Base-by-base conservation (phyloP, 2,888 invertebrate species). In the Chouioia cunea region DNA sequence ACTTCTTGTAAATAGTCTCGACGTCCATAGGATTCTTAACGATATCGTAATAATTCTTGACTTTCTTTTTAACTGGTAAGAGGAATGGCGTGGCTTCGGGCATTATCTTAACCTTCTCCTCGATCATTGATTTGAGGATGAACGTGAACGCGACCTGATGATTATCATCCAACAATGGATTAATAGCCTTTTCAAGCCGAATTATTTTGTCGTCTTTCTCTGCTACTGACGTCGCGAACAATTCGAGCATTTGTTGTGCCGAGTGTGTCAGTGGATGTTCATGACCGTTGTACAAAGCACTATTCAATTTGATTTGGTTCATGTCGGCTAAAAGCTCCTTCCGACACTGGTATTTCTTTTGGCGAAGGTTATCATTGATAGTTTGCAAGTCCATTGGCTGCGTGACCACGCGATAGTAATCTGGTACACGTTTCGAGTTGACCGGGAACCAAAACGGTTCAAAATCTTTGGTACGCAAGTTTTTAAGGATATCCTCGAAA, bases 311-410 rank as follows among this genome's bases (percentile, higher is more conserved):
- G 77, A 99, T 97, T 85, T 96, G 96, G 86, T 96, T 95, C 1
- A 99, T 94, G 86, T 99, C 99, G 0, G 93, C 93, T 0, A 99
- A 87, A 86, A 99, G 99, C 77, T 96, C 95, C 83, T 97, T 97
- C n/a, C 99, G 89, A 76, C 94, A 95, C 81, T 95, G 95, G 84
- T 99, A 99, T 78, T 93, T 93, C 78, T 95, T 94, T 82, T 94
- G 92, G 0, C 96, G 88, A 18, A 96, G 87, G 83, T 95, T 95
- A 78, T 97, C 97, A 48, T 97, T 88, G 79, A 99, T 97, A 0
- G 95, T 95, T 86, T 98, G 98, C 64, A 99, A 88, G 85, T 99
- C 99, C 96, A 99, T 99, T 0, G 99, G 99, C 68, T 94, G 90
- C 54, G 92, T 91, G 22, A 99, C 91, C 67, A 98, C 95, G 76